phyloP scores from a whole-genome alignment of 2,113 vertebrate species.

The Todiramphus chloris region DNA sequence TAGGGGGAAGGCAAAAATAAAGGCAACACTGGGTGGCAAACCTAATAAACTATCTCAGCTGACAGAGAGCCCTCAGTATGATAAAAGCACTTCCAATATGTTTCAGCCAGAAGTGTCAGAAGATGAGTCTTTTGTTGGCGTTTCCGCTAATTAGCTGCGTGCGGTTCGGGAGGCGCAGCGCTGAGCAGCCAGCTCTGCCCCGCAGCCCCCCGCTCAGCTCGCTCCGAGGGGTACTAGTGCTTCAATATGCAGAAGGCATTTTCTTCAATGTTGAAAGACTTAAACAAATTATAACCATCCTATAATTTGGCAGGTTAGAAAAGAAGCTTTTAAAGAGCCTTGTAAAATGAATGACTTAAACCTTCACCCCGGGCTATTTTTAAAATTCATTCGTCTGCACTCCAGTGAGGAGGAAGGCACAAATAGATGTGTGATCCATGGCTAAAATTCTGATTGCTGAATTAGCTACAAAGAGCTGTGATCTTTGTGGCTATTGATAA shows the following conservation, averaged over 20 bases:
- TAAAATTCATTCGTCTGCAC: constrained; percentile 21
- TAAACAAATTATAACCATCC: constrained; percentile 40
- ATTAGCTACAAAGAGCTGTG: neutral
- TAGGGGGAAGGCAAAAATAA: neutral
- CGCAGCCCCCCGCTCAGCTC: neutral
- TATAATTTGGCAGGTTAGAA: constrained; percentile 33
- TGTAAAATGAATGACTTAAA: constrained; percentile 27
- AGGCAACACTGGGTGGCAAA: neutral
- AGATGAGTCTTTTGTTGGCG: neutral
- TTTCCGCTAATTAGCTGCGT: neutral
- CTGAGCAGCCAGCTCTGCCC: neutral
- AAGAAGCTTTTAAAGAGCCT: constrained; percentile 28
- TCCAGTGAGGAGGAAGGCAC: neutral
- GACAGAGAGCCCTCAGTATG: neutral
- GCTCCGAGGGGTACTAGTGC: neutral
- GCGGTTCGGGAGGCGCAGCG: neutral
- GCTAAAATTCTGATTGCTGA: neutral
- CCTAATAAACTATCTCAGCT: neutral
- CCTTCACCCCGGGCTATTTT: constrained; percentile 38
- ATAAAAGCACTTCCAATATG: neutral
- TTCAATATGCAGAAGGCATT: neutral
- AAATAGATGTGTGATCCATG: neutral
- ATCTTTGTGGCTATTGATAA: neutral
- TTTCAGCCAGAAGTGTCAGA: neutral
- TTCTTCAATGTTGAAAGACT: constrained; percentile 2